Percentiles rank a stretch among this genome's conserved stretches.
Conservation (phyloP, 35 echinoderm and acorn worm genomes). For the Ophiothrix spiculata region DNA sequence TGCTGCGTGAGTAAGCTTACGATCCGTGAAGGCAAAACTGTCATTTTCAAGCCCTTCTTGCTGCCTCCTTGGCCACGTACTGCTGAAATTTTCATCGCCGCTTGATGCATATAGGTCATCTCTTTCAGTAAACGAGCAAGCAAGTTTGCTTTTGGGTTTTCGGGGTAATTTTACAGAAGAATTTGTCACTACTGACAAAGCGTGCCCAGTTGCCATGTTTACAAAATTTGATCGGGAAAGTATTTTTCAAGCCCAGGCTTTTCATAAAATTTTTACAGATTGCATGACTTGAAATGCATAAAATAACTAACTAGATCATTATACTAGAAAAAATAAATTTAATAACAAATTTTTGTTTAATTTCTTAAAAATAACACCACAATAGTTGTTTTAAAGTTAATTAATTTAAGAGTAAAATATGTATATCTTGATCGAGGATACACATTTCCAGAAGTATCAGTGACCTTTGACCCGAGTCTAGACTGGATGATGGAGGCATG, state of each 20-base stretch:
- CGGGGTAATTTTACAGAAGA: conserved; percentile 75
- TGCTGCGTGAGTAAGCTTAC: neutral
- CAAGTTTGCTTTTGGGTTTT: conserved; percentile 73
- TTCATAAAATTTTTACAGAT: neutral
- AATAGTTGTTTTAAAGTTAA: neutral
- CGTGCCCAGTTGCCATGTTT: conserved; percentile 95
- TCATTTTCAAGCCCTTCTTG: conserved; percentile 19
- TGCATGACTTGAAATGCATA: neutral
- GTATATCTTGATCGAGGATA: neutral
- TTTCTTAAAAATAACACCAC: neutral
- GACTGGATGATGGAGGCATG: neutral
- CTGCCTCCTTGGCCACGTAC: neutral
- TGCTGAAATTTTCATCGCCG: neutral
- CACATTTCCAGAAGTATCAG: conserved; percentile 20
- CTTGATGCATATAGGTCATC: conserved; percentile 28
- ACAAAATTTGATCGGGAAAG: conserved; percentile 5
- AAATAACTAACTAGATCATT: neutral
- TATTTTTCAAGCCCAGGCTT: neutral
- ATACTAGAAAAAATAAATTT: neutral
- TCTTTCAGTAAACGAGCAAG: conserved; percentile 73
- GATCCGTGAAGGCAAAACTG: neutral
- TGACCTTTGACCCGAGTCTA: conserved; percentile 15
- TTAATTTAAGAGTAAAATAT: neutral
- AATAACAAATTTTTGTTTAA: neutral
- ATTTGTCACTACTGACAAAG: conserved; percentile 85